These are phyloP conservation scores for Rhodinocichla rosea DNA, from an alignment of 2,113 vertebrate genomes.

Conservation along the genomic window DNA sequence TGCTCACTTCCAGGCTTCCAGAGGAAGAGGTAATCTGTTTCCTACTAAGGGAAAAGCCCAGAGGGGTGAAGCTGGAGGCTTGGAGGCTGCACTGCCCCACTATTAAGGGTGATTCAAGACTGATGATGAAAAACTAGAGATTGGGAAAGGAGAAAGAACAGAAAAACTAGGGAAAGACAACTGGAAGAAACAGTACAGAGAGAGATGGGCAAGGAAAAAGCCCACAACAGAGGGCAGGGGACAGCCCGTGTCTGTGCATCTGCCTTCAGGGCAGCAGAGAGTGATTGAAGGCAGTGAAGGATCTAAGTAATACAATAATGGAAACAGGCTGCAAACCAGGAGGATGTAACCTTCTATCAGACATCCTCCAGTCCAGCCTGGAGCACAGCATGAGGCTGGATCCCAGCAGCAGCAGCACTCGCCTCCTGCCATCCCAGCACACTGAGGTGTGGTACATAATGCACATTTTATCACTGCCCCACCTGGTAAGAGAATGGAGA, in stretches of 20 bases:
- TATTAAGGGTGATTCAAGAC: neutral
- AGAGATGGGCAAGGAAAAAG: neutral
- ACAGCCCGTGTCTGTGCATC: neutral
- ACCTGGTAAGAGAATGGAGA: neutral
- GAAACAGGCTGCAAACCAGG: neutral
- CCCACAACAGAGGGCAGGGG: neutral
- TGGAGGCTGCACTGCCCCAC: neutral
- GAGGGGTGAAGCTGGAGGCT: neutral
- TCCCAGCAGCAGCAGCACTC: neutral
- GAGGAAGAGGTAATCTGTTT: neutral
- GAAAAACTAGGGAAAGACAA: neutral
- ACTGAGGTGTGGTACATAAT: neutral
- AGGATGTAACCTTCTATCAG: neutral
- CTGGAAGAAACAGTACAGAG: neutral
- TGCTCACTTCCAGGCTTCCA: neutral
- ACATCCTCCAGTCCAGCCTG: neutral
- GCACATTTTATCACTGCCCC: neutral
- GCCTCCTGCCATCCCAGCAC: neutral
- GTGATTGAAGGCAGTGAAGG: neutral
- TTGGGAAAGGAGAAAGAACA: accelerated
- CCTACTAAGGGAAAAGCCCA: neutral
- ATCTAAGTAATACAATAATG: neutral
- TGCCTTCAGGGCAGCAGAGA: neutral
- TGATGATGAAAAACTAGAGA: neutral
- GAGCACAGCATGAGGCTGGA: neutral